Evolutionary conservation across 1,140 invertebrate genomes (phyloP), one percentile per base, ranked within the genome.

Genomic region (Tetraneura akinire): DNA sequence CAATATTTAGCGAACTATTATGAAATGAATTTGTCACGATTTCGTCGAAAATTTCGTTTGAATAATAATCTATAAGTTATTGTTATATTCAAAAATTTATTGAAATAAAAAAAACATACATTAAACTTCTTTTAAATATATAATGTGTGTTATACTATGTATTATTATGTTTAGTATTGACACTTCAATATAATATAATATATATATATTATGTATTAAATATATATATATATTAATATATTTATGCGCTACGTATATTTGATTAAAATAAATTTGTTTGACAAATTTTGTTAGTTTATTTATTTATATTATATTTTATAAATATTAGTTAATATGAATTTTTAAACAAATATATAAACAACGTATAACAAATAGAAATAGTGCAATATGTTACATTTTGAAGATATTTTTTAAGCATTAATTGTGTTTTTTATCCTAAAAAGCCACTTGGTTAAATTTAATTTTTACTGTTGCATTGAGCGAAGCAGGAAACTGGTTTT

Each of bases 331-430:
- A n/a, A n/a, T n/a, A n/a, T n/a, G n/a, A n/a, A n/a, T 57, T 55
- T 23, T 53, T 1, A 55, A 37, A 37, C 3, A 29, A 23, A 53
- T 23, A 9, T 23, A 16, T 16, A 78, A 62, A 62, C 37, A 78
- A 78, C 74, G 74, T 62, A 78, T 62, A 62, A 78, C 51, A 78
- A 78, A 78, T 62, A 37, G 4, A 62, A 60, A 42, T 76, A 55
- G 71, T 76, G 71, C 51, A 55, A 37, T 32, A 76, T 76, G 1
- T 55, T 57, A 37, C 3, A 45, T 42, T 4, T 14, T 76, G 57
- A 14, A 37, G 9, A 42, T 23, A 16, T 57, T 55, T 57, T 76
- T 57, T 21, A 57, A 76, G 71, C 71, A 42, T 76, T 55, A 37
- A 21, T 3, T 18, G 71, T 74, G 71, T 55, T 74, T 74, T n/a